These are phyloP conservation scores for Maniola hyperantus DNA, from an alignment of 2,888 invertebrate species.

Conservation along the genomic window DNA sequence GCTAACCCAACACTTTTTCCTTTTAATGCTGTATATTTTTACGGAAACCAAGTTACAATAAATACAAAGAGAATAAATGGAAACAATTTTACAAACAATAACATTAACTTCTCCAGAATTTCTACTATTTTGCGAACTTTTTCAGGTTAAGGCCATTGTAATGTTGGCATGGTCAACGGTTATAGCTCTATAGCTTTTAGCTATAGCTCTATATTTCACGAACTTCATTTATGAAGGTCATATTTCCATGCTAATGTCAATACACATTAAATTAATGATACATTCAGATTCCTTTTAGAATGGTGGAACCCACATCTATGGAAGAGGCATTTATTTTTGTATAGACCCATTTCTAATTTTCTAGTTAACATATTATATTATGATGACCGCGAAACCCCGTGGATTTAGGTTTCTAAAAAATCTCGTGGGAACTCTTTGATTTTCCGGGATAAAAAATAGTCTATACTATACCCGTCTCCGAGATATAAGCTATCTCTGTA, in stretches of 20 bases:
- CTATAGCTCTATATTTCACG: no score
- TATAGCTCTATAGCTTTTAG: conserved; percentile 17
- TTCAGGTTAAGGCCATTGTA: conserved; percentile 31
- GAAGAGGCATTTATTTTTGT: background rate
- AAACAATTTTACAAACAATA: conserved; percentile 17
- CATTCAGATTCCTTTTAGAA: background rate
- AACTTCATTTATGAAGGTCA: conserved; percentile 18
- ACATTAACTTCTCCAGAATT: conserved; percentile 13
- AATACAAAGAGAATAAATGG: background rate
- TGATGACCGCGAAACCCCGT: no score
- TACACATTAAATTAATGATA: conserved; percentile 17
- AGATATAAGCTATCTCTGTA: no score
- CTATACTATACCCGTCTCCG: no score
- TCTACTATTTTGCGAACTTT: conserved; percentile 15
- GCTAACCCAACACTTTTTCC: background rate
- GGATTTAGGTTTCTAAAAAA: no score
- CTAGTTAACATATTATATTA: no score
- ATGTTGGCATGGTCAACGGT: conserved; percentile 33
- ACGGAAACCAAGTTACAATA: background rate
- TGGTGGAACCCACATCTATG: background rate
- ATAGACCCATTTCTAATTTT: background rate
- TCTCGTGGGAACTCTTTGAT: no score
- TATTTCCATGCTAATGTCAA: conserved; percentile 17
- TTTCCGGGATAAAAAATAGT: no score
- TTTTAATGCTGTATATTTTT: background rate